Evolutionary conservation across 2,888 invertebrate species (phyloP), one percentile per base, ranked within the genome.

Genomic region (Oscheius onirici): DNA sequence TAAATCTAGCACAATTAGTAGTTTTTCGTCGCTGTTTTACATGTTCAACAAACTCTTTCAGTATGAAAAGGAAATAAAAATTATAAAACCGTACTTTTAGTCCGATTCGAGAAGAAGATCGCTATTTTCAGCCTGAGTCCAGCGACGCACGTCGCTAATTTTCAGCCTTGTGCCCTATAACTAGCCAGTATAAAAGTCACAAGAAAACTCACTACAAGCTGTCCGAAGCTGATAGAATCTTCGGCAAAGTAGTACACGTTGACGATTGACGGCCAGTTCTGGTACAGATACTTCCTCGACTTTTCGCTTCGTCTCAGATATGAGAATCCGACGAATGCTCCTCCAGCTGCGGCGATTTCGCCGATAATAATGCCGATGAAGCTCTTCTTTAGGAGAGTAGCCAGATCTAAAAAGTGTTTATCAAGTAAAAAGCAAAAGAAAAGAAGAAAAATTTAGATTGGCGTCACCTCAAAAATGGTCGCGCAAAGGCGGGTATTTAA

Each of bases 141-240:
- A 80, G 40, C 81, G 74, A 15, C 75, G 69, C 46, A 76, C 69
- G 66, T 81, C 81, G 57, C 57, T 70, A n/a, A 81, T 41, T 22
- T 73, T 74, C 20, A 81, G 76, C 24, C 81, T 72, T 15, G 81
- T 77, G 10, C 81, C 81, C 73, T 78, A 55, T n/a, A 75, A 72
- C 24, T 51, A 41, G 44, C 26, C n/a, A 22, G 41, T 24, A 15
- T 10, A 63, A 46, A 43, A 22, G 24, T 41, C 17, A 46, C 3
- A 20, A 34, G 24, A 49, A 22, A 63, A 66, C 68, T 41, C 28
- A 79, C 79, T 41, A 71, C 74, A 1, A 78, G 67, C 58, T 80
- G 78, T 43, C 81, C 81, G 52, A 81, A 80, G 6, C 79, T 79
- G 5, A 79, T 75, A 0, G 77, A 75, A 51, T 81, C 81, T 44